Conservation (phyloP, 1,140 invertebrate genomes). For the Homalodisca vitripennis region DNA sequence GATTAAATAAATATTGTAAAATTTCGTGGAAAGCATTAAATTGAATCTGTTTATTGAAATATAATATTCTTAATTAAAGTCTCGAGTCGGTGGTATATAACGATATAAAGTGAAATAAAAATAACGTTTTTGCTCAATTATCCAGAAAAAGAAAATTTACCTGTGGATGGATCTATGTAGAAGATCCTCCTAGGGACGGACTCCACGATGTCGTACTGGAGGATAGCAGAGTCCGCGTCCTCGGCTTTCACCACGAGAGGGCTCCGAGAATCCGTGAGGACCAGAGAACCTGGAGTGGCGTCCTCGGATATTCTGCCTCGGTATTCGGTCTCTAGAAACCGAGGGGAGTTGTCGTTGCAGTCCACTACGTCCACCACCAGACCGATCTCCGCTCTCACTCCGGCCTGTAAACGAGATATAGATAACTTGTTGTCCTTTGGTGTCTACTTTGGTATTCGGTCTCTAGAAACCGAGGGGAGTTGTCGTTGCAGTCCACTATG, state of each 20-base stretch:
- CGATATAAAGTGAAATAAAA: too few relatives aligned
- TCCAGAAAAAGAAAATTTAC: too few relatives aligned
- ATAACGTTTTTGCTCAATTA: too few relatives aligned
- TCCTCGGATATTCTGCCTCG: conserved; percentile 82
- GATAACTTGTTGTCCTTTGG: too few relatives aligned
- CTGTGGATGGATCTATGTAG: conserved; percentile 83
- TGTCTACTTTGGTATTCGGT: too few relatives aligned
- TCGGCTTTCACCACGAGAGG: conserved; percentile 77
- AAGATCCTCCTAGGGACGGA: conserved; percentile 70
- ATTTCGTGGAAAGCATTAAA: too few relatives aligned
- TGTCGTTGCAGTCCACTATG: conserved; percentile 80
- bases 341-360: conserved; percentile 83
- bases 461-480: too few relatives aligned
- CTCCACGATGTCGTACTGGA: conserved; percentile 86
- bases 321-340: conserved; percentile 75
- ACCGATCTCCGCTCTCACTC: conserved; percentile 77
- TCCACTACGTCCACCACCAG: conserved; percentile 72
- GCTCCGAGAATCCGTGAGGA: conserved; percentile 62
- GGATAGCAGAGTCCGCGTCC: conserved; percentile 74
- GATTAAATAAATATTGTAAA: too few relatives aligned
- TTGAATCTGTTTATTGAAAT: too few relatives aligned
- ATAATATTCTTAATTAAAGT: too few relatives aligned
- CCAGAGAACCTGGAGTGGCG: conserved; percentile 73
- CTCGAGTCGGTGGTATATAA: too few relatives aligned
- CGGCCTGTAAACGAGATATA: conserved; percentile 49